Percentiles rank a stretch among this genome's conserved stretches.
phyloP scores from a whole-genome alignment of 2,797 vertebrate genomes.

The Centropyge bicolor region DNA sequence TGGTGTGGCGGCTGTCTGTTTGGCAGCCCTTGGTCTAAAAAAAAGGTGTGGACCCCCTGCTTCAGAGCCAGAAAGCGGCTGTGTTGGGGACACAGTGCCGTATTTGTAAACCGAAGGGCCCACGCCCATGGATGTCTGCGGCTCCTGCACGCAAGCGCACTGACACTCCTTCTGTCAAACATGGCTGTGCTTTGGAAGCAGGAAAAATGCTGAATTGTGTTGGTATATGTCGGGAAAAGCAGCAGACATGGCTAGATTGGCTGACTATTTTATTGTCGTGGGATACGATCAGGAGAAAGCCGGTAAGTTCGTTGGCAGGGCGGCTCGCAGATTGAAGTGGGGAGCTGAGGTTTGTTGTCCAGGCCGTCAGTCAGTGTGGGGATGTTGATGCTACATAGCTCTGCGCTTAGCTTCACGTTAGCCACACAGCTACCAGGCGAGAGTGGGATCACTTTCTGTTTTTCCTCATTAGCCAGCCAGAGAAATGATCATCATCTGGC shows the following conservation, averaged over 20 bases:
- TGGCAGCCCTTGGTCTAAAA: neutral
- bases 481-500: slow-evolving; percentile 3
- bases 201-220: slow-evolving; percentile 95
- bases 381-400: slow-evolving; percentile 79
- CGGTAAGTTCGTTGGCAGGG: slow-evolving; percentile 84
- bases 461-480: slow-evolving; percentile 9
- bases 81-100: slow-evolving; percentile 48
- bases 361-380: slow-evolving; percentile 77
- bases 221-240: slow-evolving; percentile 82
- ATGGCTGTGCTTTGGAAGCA: slow-evolving; percentile 94
- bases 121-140: slow-evolving; percentile 84
- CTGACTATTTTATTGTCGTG: slow-evolving; percentile 97
- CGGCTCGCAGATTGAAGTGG: slow-evolving; percentile 32
- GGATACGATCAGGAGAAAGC: slow-evolving; percentile 96
- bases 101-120: slow-evolving; percentile 78
- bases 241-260: slow-evolving; percentile 95
- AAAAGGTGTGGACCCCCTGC: neutral
- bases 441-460: slow-evolving; percentile 56
- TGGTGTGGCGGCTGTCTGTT: neutral
- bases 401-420: slow-evolving; percentile 73
- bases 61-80: slow-evolving; percentile 26
- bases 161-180: slow-evolving; percentile 91
- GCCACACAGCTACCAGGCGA: slow-evolving; percentile 71
- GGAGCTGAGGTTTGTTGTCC: slow-evolving; percentile 66
- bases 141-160: slow-evolving; percentile 89